Evolutionary conservation across 2,113 vertebrate genomes (phyloP).

Genomic region (Murina feae): DNA sequence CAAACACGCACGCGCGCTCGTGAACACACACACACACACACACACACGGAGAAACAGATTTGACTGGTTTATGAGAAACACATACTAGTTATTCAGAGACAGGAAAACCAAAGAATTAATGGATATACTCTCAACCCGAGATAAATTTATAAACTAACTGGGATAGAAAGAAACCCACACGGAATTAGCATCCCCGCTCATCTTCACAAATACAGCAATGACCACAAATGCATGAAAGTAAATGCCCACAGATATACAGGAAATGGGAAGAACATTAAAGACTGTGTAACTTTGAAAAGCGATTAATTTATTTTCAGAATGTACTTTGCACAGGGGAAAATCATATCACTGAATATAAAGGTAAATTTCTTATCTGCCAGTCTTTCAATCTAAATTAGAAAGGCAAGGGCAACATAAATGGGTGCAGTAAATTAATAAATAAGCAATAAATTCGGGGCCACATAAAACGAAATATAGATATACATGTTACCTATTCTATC

Average conservation of each 20-base stretch:
- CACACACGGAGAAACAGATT: background rate
- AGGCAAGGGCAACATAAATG: background rate
- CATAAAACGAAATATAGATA: background rate
- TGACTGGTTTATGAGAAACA: background rate
- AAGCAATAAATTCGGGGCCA: background rate
- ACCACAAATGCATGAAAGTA: background rate
- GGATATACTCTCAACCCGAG: background rate
- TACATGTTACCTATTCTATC: background rate
- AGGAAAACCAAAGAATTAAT: background rate
- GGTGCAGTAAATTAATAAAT: background rate
- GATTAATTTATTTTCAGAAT: background rate
- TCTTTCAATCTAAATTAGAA: conserved; percentile 14
- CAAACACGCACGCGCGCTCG: background rate
- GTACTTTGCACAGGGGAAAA: background rate
- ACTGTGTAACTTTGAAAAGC: background rate
- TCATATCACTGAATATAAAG: background rate
- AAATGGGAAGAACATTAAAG: background rate
- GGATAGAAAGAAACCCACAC: background rate
- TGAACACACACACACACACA: background rate
- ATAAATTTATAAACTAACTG: background rate
- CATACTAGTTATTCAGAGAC: background rate
- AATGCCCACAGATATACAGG: background rate
- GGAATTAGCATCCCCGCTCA: background rate
- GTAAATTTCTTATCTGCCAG: background rate
- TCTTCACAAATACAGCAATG: background rate